phyloP scores from a whole-genome alignment of 1,140 invertebrate species.

The Nasonia giraulti region DNA sequence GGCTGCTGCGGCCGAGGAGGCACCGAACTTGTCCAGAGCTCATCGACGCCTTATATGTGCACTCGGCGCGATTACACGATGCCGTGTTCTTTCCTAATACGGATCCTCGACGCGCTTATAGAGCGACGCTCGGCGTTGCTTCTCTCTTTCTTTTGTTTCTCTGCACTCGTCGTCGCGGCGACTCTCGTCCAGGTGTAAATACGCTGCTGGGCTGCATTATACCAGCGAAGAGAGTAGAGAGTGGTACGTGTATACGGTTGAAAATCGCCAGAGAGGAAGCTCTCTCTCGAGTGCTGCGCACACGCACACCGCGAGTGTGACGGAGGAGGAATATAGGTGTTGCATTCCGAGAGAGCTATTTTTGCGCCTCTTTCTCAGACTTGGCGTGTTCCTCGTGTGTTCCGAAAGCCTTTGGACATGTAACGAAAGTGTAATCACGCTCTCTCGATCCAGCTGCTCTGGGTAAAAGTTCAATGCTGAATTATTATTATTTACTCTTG shows the following conservation, averaged over 20 bases:
- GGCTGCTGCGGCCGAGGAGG: slow-evolving; percentile 33
- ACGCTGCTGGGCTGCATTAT: not conserved
- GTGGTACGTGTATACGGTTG: not conserved
- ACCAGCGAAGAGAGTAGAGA: not conserved
- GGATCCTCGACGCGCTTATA: slow-evolving; percentile 58
- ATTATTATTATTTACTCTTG: not conserved
- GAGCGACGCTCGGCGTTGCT: slow-evolving; percentile 44
- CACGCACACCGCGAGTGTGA: no score
- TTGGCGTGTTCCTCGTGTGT: no score
- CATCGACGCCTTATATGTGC: slow-evolving; percentile 65
- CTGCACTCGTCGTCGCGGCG: not conserved
- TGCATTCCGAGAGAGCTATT: not conserved
- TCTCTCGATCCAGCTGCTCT: not conserved
- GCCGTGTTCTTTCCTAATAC: slow-evolving; percentile 62
- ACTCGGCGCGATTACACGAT: slow-evolving; percentile 62
- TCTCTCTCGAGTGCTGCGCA: no score
- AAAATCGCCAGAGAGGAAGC: not conserved
- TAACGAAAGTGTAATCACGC: not conserved
- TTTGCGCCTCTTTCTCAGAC: not conserved
- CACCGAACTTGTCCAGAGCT: slow-evolving; percentile 58
- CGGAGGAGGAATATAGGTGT: no score
- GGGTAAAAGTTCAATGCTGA: not conserved
- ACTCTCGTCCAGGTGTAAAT: slow-evolving; percentile 42
- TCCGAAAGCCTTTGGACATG: not conserved
- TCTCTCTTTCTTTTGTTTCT: not conserved